Conservation (phyloP, 2,797 vertebrate genomes). For the Anisognathus igniventris region DNA sequence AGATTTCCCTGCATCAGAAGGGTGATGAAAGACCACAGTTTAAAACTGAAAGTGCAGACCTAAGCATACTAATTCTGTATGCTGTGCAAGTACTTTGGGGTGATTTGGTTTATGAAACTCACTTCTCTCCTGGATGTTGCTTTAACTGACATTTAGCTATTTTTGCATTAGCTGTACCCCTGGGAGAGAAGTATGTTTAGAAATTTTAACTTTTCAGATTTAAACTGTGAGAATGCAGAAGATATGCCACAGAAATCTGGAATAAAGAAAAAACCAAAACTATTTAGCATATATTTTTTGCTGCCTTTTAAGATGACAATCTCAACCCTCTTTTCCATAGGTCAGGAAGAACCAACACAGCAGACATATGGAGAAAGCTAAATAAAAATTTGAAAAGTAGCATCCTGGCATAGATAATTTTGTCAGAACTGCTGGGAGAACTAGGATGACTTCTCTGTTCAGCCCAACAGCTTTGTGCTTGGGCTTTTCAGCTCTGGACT, state of each 20-base stretch:
- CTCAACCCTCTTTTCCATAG: not conserved
- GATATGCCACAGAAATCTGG: not conserved
- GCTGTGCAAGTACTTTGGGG: not conserved
- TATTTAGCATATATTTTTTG: not conserved
- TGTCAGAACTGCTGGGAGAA: not conserved
- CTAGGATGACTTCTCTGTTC: not conserved
- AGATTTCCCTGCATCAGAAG: not conserved
- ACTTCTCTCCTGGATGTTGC: not conserved
- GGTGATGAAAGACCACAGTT: not conserved
- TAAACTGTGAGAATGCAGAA: not conserved
- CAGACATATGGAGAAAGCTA: not conserved
- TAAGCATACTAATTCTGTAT: not conserved
- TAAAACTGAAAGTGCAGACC: not conserved
- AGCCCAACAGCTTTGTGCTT: not conserved
- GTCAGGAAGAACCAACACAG: not conserved
- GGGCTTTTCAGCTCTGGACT: not conserved
- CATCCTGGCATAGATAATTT: not conserved
- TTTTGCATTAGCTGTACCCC: not conserved
- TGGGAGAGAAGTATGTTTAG: not conserved
- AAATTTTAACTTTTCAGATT: not conserved
- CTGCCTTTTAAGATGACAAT: not conserved
- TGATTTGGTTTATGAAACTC: not conserved
- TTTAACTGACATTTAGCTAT: not conserved
- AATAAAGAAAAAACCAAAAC: accelerated
- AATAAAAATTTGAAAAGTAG: not conserved